Evolutionary conservation across 2,113 vertebrate genomes (phyloP).

Genomic region (Myotis brandtii): DNA sequence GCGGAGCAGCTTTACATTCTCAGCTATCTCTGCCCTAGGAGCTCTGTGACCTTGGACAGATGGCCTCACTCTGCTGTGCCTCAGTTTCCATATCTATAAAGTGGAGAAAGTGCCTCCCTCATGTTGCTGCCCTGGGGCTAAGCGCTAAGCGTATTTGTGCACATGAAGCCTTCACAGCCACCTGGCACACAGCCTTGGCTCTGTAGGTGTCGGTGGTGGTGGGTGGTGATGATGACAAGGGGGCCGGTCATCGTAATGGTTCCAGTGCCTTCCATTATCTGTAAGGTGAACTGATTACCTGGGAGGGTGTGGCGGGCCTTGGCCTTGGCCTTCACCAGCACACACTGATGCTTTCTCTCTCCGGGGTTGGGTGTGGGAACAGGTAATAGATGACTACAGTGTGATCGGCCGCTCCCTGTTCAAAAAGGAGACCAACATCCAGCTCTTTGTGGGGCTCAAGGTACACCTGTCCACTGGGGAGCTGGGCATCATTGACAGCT

Average conservation of each 20-base stretch:
- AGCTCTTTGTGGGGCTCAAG: constrained; percentile 96
- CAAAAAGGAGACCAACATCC: constrained; percentile 99
- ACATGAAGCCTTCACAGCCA: accelerated
- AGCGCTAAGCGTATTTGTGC: not conserved
- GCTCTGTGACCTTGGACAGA: not conserved
- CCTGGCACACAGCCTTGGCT: not conserved
- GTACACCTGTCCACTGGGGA: constrained; percentile 95
- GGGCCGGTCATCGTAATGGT: accelerated
- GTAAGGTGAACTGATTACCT: not conserved
- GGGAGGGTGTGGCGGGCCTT: accelerated
- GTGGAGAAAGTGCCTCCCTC: not conserved
- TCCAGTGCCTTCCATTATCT: not conserved
- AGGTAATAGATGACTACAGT: constrained; percentile 95
- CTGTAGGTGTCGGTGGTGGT: not conserved
- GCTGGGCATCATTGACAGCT: constrained; percentile 92
- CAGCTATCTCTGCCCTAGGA: not conserved
- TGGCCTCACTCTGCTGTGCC: not conserved
- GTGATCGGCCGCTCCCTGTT: constrained; percentile 97
- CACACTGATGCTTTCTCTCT: not conserved
- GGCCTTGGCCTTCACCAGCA: not conserved
- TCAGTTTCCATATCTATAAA: not conserved
- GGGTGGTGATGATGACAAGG: not conserved
- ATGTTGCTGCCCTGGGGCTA: too few relatives aligned
- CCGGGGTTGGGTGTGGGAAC: not conserved
- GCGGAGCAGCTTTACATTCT: not conserved